These are phyloP conservation scores for Trisateles emortualis DNA, from an alignment of 2,888 invertebrate species.

Conservation along the genomic window DNA sequence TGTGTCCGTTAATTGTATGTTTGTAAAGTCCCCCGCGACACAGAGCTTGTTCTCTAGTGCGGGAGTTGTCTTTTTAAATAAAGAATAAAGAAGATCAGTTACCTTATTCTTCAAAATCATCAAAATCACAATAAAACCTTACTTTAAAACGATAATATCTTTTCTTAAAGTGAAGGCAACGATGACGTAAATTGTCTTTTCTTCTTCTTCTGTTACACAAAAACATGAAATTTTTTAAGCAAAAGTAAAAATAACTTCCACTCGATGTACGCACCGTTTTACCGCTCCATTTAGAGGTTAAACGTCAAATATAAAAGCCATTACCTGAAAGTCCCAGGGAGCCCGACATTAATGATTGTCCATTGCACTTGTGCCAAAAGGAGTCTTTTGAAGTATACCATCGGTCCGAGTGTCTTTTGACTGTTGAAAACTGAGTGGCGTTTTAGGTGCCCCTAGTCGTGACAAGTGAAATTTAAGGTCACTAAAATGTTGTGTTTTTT, in stretches of 20 bases:
- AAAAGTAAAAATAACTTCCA: conserved; percentile 8
- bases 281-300: conserved; percentile 37
- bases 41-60: too few species aligned
- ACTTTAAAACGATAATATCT: too few species aligned
- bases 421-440: conserved; percentile 54
- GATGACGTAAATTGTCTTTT: too few species aligned
- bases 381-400: conserved; percentile 58
- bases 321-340: conserved; percentile 43
- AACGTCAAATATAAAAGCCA: conserved; percentile 49
- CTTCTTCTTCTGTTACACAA: too few species aligned
- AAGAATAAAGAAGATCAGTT: too few species aligned
- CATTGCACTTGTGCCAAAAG: conserved; percentile 57
- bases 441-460: conserved; percentile 53
- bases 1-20: too few species aligned
- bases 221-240: conserved; percentile 13
- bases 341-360: conserved; percentile 54
- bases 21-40: too few species aligned
- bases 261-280: conserved; percentile 35
- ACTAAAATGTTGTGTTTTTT: conserved; percentile 56
- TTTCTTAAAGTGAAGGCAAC: too few species aligned
- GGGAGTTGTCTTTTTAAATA: too few species aligned
- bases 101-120: too few species aligned
- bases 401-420: conserved; percentile 58
- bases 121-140: too few species aligned
- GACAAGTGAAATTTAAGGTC: conserved; percentile 47